Evolutionary conservation across 2,113 vertebrate species (phyloP).

Genomic region (Seriola rivoliana): DNA sequence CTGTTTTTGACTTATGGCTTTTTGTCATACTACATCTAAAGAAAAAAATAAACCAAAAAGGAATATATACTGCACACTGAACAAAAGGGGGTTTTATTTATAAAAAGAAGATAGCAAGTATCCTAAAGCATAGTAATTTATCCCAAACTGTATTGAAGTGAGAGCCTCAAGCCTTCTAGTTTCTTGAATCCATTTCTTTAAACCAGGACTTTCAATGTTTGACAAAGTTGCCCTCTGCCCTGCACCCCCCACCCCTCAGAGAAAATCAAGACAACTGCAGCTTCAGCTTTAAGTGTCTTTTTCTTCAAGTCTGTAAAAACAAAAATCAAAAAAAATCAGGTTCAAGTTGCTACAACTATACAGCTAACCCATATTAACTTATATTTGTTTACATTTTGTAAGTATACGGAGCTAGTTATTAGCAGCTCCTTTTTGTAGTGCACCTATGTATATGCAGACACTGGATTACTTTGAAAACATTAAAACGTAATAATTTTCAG

Average conservation of each 20-base stretch:
- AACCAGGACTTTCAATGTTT: neutral
- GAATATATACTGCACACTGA: no score
- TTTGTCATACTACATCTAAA: neutral
- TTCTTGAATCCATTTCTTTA: neutral
- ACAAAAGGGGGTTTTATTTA: neutral
- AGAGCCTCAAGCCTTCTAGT: neutral
- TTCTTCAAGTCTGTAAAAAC: no score
- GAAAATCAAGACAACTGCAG: neutral
- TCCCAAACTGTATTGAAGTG: neutral
- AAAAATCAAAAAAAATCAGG: no score
- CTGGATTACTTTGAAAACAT: no score
- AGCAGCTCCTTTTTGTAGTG: neutral
- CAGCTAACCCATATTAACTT: no score
- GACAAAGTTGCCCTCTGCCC: neutral
- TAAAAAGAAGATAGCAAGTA: neutral
- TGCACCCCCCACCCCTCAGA: neutral
- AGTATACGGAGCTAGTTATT: neutral
- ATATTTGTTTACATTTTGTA: no score
- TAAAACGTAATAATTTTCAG: neutral
- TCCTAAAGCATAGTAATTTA: neutral
- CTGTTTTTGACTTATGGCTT: neutral
- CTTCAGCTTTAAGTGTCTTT: neutral
- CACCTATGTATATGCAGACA: neutral
- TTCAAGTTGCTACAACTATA: no score
- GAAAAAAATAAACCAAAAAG: neutral